Conservation (phyloP, 23 tunicate species). For the Styela plicata region DNA sequence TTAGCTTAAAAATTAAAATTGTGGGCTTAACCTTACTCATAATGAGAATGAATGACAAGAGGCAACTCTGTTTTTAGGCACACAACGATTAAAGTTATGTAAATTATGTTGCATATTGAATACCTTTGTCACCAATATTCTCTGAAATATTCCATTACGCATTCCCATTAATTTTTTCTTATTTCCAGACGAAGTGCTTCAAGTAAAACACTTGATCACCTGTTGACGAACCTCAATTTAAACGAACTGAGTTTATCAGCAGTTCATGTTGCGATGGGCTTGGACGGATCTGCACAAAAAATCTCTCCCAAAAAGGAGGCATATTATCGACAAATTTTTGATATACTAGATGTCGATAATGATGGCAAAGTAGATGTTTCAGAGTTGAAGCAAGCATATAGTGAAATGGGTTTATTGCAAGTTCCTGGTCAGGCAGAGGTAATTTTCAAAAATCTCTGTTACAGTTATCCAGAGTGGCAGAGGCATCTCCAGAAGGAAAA, state of each 20-base stretch:
- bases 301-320: slow-evolving; percentile 81
- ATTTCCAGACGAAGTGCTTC: background rate
- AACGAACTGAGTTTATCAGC: slow-evolving; percentile 43
- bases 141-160: too few species aligned
- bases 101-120: too few species aligned
- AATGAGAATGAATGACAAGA: too few species aligned
- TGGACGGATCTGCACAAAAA: slow-evolving; percentile 36
- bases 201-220: slow-evolving; percentile 26
- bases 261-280: slow-evolving; percentile 45
- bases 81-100: too few species aligned
- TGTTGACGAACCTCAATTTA: slow-evolving; percentile 24
- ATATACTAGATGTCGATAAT: slow-evolving; percentile 70
- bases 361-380: slow-evolving; percentile 79
- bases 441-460: too few species aligned
- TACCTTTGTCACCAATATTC: too few species aligned
- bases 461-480: too few species aligned
- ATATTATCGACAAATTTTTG: slow-evolving; percentile 65
- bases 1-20: too few species aligned
- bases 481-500: too few species aligned
- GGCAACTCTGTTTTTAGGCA: too few species aligned
- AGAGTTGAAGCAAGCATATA: slow-evolving; percentile 72
- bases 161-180: too few species aligned
- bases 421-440: slow-evolving; percentile 98
- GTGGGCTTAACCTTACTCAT: too few species aligned
- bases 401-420: slow-evolving; percentile 51